Conservation (phyloP, 2,888 invertebrate genomes). For the Oscheius onirici region DNA sequence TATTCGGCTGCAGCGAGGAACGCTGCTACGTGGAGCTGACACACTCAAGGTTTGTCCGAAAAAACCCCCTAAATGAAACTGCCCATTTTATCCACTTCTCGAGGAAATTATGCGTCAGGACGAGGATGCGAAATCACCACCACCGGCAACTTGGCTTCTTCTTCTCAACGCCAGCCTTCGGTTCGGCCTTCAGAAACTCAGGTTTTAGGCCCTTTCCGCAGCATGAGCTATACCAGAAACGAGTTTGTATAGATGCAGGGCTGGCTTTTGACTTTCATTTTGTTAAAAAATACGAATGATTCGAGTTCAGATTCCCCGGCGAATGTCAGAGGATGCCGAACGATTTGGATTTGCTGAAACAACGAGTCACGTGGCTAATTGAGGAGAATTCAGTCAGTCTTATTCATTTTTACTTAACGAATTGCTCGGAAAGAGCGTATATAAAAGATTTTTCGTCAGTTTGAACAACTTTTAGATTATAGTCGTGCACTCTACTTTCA, state of each 20-base stretch:
- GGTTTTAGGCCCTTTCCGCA: slow-evolving; percentile 23
- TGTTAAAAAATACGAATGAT: neutral
- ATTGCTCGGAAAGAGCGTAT: too few relatives aligned
- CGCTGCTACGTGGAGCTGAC: slow-evolving; percentile 3
- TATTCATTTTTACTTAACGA: too few relatives aligned
- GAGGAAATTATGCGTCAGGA: neutral
- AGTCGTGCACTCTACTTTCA: too few relatives aligned
- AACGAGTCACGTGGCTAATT: slow-evolving; percentile 47
- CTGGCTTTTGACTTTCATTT: neutral
- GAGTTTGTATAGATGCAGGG: too few relatives aligned
- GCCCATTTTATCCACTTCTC: slow-evolving; percentile 9
- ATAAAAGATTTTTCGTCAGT: too few relatives aligned
- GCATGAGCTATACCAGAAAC: neutral
- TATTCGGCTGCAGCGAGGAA: slow-evolving; percentile 82
- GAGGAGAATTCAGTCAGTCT: slow-evolving; percentile 38
- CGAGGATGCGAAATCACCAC: neutral
- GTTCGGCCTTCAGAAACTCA: slow-evolving; percentile 83
- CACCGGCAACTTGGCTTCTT: slow-evolving; percentile 79
- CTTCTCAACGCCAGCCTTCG: slow-evolving; percentile 88
- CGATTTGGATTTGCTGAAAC: slow-evolving; percentile 53
- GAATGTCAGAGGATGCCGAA: slow-evolving; percentile 63
- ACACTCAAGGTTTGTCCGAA: neutral
- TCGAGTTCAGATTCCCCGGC: slow-evolving; percentile 58
- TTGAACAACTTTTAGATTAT: too few relatives aligned
- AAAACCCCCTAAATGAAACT: too few relatives aligned